Base-by-base conservation (phyloP, 1,140 invertebrate species). In the Solenopsis invicta region DNA sequence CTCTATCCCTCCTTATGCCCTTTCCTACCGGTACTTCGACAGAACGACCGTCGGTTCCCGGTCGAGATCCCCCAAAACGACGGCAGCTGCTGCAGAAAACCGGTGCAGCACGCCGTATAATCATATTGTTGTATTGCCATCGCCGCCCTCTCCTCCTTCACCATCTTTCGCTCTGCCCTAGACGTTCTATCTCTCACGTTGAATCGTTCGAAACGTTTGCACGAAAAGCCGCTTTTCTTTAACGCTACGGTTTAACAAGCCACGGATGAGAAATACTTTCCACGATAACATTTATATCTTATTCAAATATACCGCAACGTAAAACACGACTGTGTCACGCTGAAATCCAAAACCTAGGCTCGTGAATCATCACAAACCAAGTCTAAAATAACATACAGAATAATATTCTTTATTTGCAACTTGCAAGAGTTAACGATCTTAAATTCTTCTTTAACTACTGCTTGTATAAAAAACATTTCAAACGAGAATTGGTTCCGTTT, bases 11-110 rank as follows among this genome's bases (percentile, higher is more conserved):
- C 67, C 71, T 24, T 67, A 66, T 59, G 54, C 71, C 74, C 87
- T 76, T 66, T 87, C 67, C 87, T 85, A 90, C 82, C 66, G 77
- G 62, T 75, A 89, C 87, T 89, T 89, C 34, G 67, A 52, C 45
- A 21, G 74, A 54, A 81, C 76, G 71, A 81, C 88, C 88, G 87
- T 87, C 67, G 85, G 84, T 92, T 91, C 84, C 61, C 89, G 84
- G 89, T 87, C 59, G 72, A 89, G 91, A 92, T 92, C 92, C 92
- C 90, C 88, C 88, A 92, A 93, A 93, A 80, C 87, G 54, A 59
- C 88, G 87, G 91, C 88, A 92, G 91, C 89, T 92, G 91, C 92
- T 90, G 93, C 92, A 93, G 92, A 93, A 92, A 93, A 94, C 93
- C 93, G 93, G 93, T 93, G 93, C 92, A 92, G 91, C 92, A 89